Conservation (phyloP, 2,113 vertebrate species). For the Rutilus rutilus region DNA sequence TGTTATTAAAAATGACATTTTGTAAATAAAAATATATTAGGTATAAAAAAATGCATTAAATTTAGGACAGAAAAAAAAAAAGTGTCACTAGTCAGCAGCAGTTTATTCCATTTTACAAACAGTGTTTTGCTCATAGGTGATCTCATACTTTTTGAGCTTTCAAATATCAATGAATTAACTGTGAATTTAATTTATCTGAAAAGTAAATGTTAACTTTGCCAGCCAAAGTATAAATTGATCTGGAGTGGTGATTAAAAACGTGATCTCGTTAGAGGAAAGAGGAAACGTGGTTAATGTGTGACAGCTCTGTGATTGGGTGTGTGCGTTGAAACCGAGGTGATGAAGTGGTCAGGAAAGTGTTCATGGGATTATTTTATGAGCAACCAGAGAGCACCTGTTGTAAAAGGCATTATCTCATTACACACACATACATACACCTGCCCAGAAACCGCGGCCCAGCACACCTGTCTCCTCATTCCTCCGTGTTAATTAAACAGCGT, state of each 20-base stretch:
- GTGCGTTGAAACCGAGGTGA: conserved; percentile 7
- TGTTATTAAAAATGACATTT: too few species aligned
- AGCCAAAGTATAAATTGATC: not conserved
- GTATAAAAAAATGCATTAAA: not conserved
- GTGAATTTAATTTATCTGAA: not conserved
- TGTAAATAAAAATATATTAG: too few species aligned
- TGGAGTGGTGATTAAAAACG: conserved; percentile 13
- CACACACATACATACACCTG: conserved; percentile 36
- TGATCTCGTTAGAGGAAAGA: not conserved
- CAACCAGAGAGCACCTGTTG: conserved; percentile 26
- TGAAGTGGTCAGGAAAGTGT: conserved; percentile 46
- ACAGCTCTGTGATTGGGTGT: conserved; percentile 10
- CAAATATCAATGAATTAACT: not conserved
- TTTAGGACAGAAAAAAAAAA: too few species aligned
- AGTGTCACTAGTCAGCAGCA: too few species aligned
- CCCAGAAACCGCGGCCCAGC: conserved; percentile 42
- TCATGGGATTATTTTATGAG: conserved; percentile 44
- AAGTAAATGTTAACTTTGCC: not conserved
- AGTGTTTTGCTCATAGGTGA: not conserved
- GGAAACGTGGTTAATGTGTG: conserved; percentile 7
- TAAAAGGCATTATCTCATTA: conserved; percentile 66
- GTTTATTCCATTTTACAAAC: not conserved
- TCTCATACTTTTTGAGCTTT: not conserved
- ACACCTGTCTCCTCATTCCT: conserved; percentile 57
- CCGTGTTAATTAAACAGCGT: conserved; percentile 50